Percentiles rank a stretch among this genome's conserved stretches.
These are phyloP conservation scores for Podarcis siculus DNA, from an alignment of 2,797 vertebrate species.

Conservation along the genomic window DNA sequence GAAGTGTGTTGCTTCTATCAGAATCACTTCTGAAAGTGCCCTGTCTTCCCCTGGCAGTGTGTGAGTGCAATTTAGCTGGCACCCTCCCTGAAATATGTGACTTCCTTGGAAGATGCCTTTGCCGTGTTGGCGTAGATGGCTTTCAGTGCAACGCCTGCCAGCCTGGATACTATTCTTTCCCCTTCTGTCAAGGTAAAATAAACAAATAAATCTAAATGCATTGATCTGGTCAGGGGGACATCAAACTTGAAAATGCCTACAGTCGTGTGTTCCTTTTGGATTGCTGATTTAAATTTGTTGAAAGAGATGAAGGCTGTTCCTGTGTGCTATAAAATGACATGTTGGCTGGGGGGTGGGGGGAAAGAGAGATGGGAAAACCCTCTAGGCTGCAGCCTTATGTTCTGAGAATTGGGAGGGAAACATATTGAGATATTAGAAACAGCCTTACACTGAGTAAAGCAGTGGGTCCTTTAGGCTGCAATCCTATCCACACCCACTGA, in stretches of 20 bases:
- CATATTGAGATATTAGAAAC: background rate
- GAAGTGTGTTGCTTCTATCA: background rate
- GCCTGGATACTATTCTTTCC: slow-evolving; percentile 83
- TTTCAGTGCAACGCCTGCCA: slow-evolving; percentile 83
- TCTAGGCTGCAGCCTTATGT: background rate
- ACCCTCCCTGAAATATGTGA: slow-evolving; percentile 79
- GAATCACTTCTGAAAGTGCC: background rate
- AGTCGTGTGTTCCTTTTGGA: background rate
- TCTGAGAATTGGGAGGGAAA: background rate
- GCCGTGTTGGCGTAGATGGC: slow-evolving; percentile 80
- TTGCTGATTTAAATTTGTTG: background rate
- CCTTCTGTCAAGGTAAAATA: slow-evolving; percentile 83
- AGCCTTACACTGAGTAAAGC: background rate
- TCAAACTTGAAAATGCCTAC: background rate
- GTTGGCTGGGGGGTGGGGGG: background rate
- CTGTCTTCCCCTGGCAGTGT: slow-evolving; percentile 74
- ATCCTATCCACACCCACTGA: background rate
- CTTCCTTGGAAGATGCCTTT: slow-evolving; percentile 82
- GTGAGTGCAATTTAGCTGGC: slow-evolving; percentile 82
- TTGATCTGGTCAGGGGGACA: background rate
- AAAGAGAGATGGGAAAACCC: background rate
- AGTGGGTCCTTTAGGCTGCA: background rate
- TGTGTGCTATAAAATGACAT: background rate
- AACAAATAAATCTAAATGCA: background rate
- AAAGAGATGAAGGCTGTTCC: background rate